Base-by-base conservation (phyloP, 2,113 vertebrate genomes). In the Charadrius vociferus region DNA sequence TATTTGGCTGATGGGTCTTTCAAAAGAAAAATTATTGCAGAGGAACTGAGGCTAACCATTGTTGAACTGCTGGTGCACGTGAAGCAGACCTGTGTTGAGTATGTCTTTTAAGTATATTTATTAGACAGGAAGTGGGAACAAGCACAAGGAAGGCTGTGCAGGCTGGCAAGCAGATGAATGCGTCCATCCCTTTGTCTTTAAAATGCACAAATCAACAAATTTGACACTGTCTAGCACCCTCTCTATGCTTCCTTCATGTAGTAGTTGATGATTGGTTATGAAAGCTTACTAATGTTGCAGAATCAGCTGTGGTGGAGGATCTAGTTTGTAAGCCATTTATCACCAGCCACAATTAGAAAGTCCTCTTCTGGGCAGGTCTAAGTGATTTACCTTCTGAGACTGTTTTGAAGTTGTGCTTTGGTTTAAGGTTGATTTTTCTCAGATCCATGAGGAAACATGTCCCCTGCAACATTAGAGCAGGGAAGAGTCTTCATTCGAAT, bases 41-140 rank as follows among this genome's bases (percentile, higher is more conserved):
- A 86, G 56, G 63, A 86, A 81, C 77, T 81, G 82, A 96, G 86
- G 77, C 92, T 97, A 95, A 63, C 72, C 65, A n/a, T 68, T 74
- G 65, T 88, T 61, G 68, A 90, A 50, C 11, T 84, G 65, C 86
- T 75, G 68, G 50, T 41, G 20, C 63, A 70, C 2, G 1, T 77
- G 88, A 53, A 68, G 62, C 81, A 93, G 92, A 94, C 66, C 84
- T 82, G 49, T 17, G 34, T 12, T 49, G 30, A 74, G 17, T 20
- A 5, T 26, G 43, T 75, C 77, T 94, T 89, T 84, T 30, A 92
- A 70, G 32, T 81, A 1, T 30, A 27, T 65, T 87, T 91, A 47
- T 22, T 91, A 85, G 55, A 26, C 59, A 92, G 83, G 86, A 96
- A 93, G 75, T 71, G 43, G 86, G 68, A 94, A 74, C n/a, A 58